Base-by-base conservation (phyloP, 2,113 vertebrate species). In the Erinaceus europaeus region DNA sequence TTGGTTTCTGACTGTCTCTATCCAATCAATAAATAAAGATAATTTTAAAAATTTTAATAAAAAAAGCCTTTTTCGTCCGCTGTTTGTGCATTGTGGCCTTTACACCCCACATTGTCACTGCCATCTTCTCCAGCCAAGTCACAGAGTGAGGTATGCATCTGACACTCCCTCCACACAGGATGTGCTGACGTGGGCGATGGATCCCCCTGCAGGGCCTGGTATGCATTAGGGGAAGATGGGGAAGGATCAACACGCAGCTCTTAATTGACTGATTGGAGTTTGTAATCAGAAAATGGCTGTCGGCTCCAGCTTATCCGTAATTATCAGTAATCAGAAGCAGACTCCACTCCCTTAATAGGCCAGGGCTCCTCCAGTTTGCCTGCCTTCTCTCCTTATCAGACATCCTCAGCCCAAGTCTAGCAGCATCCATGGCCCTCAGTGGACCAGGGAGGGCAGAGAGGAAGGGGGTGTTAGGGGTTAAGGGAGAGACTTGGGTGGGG, bases 251-350 rank as follows among this genome's bases (percentile, higher is more conserved):
- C 93, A 92, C 53, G 91, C 95, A 97, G 96, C 29, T 96, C 96
- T 97, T 98, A 98, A 98, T 97, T 97, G 97, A 97, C 97, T 97
- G 97, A 97, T 97, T 97, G 94, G 95, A 97, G 95, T 97, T 97
- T 97, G 97, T 61, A 96, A 97, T 98, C 96, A 97, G 94, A 97
- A 97, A 97, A 97, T 93, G 93, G 97, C 95, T 96, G 97, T 97
- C 95, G 96, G 96, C 96, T 96, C 96, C 96, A 96, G 96, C 96
- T 97, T 98, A 98, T 98, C 97, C 97, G 32, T 97, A 98, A 98
- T 98, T 97, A 97, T 95, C 93, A 95, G 94, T 97, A 97, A 97
- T 96, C 97, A 96, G 96, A 97, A 96, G 89, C 98, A 98, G 97
- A 95, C 93, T 94, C 96, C 93, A 94, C 93, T 93, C 83, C 96